Conservation (phyloP, 2,888 invertebrate species). For the Therioaphis trifolii region DNA sequence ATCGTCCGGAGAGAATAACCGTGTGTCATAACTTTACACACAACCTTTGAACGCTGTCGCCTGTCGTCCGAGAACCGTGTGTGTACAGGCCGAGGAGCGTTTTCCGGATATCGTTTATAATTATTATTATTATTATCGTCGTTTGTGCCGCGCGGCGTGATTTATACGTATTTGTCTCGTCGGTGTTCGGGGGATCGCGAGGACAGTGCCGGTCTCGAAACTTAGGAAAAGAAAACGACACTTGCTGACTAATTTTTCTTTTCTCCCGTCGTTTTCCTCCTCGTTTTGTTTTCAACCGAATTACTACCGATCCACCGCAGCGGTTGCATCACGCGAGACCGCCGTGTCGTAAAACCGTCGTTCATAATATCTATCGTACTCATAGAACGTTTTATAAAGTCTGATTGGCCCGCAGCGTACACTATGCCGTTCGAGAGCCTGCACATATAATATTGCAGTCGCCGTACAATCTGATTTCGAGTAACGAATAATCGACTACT, state of each 20-base stretch:
- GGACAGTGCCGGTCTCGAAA: no score
- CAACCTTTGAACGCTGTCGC: not conserved
- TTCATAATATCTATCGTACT: not conserved
- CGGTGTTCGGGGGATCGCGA: not conserved
- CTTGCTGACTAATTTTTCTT: not conserved
- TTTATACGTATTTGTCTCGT: conserved; percentile 52
- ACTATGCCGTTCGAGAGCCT: no score
- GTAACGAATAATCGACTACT: no score
- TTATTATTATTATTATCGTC: not conserved
- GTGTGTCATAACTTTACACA: conserved; percentile 27
- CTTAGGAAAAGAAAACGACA: conserved; percentile 3
- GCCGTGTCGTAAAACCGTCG: conserved; percentile 31
- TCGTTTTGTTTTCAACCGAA: no score
- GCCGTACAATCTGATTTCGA: no score
- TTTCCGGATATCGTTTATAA: conserved; percentile 41
- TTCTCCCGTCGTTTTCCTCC: not conserved
- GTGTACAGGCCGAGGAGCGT: not conserved
- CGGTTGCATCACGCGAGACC: conserved; percentile 15
- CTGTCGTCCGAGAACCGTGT: not conserved
- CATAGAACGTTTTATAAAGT: no score
- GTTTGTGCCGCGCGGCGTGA: not conserved
- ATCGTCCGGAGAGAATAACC: conserved; percentile 32
- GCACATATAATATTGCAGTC: no score
- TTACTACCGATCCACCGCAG: conserved; percentile 4
- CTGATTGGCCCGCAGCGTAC: not conserved